Evolutionary conservation across 2,888 invertebrate genomes (phyloP).

Genomic region (Drosophila cognata): DNA sequence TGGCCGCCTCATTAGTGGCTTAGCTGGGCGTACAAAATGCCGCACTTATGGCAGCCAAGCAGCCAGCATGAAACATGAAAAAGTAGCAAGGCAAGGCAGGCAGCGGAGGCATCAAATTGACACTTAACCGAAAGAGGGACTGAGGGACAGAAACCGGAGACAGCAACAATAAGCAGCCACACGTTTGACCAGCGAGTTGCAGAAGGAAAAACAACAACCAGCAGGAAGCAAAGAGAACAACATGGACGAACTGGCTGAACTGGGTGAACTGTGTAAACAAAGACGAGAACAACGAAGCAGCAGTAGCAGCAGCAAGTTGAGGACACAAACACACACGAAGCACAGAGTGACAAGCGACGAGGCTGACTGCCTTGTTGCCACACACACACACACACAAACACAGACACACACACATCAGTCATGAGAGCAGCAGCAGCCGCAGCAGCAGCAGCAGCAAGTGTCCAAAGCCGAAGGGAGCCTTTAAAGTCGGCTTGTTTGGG

Average conservation of each 20-base stretch:
- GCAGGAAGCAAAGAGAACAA: slow-evolving; percentile 35
- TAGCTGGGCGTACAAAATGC: slow-evolving; percentile 76
- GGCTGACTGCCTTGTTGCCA: slow-evolving; percentile 29
- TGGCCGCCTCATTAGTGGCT: slow-evolving; percentile 79
- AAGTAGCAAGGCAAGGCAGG: slow-evolving; percentile 45
- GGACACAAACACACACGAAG: slow-evolving; percentile 1
- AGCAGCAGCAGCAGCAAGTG: not conserved
- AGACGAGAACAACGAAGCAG: slow-evolving; percentile 56
- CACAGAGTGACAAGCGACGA: slow-evolving; percentile 37
- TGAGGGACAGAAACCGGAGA: slow-evolving; percentile 5
- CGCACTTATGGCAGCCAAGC: slow-evolving; percentile 70
- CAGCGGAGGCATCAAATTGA: slow-evolving; percentile 71
- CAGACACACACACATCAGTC: slow-evolving; percentile 66
- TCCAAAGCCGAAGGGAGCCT: slow-evolving; percentile 46
- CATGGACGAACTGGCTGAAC: slow-evolving; percentile 33
- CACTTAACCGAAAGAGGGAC: slow-evolving; percentile 64
- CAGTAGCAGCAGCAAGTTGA: slow-evolving; percentile 9
- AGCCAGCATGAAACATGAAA: slow-evolving; percentile 67
- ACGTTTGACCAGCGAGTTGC: slow-evolving; percentile 65
- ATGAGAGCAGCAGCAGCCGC: slow-evolving; percentile 10
- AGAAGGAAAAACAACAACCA: slow-evolving; percentile 43
- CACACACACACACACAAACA: slow-evolving; percentile 13
- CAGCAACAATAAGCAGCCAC: slow-evolving; percentile 64
- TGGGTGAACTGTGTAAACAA: slow-evolving; percentile 71
- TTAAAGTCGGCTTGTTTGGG: slow-evolving; percentile 55